These are phyloP conservation scores for Diogma glabrata DNA, from an alignment of 2,888 invertebrate genomes.

Conservation along the genomic window DNA sequence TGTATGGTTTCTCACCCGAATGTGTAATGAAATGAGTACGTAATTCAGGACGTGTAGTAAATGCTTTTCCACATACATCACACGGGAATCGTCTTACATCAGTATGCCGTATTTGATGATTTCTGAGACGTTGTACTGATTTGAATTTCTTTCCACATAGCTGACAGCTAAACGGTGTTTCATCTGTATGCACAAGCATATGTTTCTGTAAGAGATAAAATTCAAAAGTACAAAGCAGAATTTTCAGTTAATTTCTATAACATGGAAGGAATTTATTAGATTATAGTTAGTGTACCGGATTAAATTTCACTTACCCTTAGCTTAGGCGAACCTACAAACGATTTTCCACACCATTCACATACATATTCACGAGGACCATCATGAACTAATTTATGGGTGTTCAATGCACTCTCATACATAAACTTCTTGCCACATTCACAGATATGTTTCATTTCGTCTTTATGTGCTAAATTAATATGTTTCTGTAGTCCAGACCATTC, in stretches of 20 bases:
- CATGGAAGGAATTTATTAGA: too few relatives aligned
- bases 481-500: slow-evolving; percentile 2
- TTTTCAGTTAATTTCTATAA: too few relatives aligned
- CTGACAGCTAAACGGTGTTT: slow-evolving; percentile 2
- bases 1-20: slow-evolving; percentile 1
- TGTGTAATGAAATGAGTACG: slow-evolving; percentile 3
- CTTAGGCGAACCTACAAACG: not conserved
- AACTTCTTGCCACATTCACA: slow-evolving; percentile 8
- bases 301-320: too few relatives aligned
- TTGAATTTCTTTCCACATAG: slow-evolving; percentile 3
- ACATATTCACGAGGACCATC: not conserved
- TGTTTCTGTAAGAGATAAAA: too few relatives aligned
- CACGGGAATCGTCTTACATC: not conserved
- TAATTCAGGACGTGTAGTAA: not conserved
- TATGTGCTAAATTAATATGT: not conserved
- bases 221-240: too few relatives aligned
- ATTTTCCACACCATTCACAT: slow-evolving; percentile 6
- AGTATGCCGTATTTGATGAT: slow-evolving; percentile 3
- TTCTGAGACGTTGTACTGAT: not conserved
- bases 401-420: slow-evolving; percentile 7
- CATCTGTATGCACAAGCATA: not conserved
- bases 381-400: slow-evolving; percentile 8
- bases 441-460: slow-evolving; percentile 8
- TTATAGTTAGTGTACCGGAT: too few relatives aligned
- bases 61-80: not conserved